A percentile compares a stretch with the other conserved stretches of the same genome.
Conservation (phyloP, 1,140 invertebrate genomes). For the Drosophila equinoxialis region DNA sequence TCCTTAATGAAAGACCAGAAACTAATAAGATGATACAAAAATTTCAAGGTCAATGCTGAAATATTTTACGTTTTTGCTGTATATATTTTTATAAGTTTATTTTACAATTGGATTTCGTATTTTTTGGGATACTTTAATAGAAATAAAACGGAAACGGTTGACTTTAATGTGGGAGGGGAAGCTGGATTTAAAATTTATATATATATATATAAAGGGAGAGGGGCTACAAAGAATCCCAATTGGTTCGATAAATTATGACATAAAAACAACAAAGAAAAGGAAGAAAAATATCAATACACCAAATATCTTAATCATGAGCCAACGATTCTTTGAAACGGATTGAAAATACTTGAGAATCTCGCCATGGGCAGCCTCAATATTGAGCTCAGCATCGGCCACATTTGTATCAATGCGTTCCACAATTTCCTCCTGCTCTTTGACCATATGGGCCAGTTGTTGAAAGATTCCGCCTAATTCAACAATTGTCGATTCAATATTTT, state of each 20-base stretch:
- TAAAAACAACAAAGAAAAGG: slow-evolving; percentile 98
- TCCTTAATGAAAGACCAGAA: no score
- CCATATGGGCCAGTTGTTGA: slow-evolving; percentile 98
- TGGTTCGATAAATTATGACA: slow-evolving; percentile 86
- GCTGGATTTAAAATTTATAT: slow-evolving; percentile 20
- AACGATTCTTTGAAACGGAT: slow-evolving; percentile 97
- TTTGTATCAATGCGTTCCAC: slow-evolving; percentile 99
- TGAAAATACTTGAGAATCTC: slow-evolving; percentile 99
- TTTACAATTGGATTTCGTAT: slow-evolving; percentile 53
- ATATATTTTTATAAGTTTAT: slow-evolving; percentile 67
- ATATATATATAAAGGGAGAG: slow-evolving; percentile 23
- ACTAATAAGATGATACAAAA: no score
- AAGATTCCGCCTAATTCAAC: slow-evolving; percentile 99
- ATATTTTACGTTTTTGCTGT: slow-evolving; percentile 16
- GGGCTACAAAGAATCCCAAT: background rate
- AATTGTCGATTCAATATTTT: slow-evolving; percentile 99
- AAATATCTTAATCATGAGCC: slow-evolving; percentile 99
- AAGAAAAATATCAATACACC: slow-evolving; percentile 99
- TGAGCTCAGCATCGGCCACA: slow-evolving; percentile 96
- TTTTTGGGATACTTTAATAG: slow-evolving; percentile 39
- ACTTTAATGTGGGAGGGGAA: background rate
- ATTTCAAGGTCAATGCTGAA: no score
- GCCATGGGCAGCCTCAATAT: slow-evolving; percentile 98
- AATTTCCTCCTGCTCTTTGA: slow-evolving; percentile 99
- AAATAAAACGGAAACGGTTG: slow-evolving; percentile 30